phyloP scores from a whole-genome alignment of 2,797 vertebrate genomes.

The Halcyon chelicuti region DNA sequence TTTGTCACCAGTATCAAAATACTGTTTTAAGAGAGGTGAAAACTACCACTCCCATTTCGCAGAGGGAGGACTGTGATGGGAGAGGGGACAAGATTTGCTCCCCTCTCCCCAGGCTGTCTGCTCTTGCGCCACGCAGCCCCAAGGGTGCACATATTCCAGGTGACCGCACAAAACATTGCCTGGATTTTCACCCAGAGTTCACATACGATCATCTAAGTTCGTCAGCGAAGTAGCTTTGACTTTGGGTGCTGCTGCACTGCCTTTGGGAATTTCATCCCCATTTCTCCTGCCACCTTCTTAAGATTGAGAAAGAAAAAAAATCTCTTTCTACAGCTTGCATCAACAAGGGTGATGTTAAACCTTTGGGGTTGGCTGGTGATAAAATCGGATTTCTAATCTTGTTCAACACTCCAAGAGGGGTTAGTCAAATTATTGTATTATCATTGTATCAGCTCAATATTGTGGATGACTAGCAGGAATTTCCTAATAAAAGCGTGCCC shows the following conservation, averaged over 20 bases:
- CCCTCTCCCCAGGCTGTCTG: accelerated
- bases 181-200: not conserved
- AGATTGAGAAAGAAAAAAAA: not conserved
- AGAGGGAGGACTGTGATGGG: not conserved
- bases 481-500: not conserved
- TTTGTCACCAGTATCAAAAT: not conserved
- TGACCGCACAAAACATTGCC: accelerated
- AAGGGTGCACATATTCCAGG: not conserved
- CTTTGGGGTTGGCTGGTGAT: not conserved
- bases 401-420: not conserved
- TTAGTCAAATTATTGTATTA: not conserved
- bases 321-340: not conserved
- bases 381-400: accelerated
- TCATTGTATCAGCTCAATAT: not conserved
- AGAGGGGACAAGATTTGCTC: not conserved
- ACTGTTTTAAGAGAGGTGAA: not conserved
- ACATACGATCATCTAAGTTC: accelerated
- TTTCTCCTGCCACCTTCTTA: not conserved
- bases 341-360: not conserved
- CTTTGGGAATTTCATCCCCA: not conserved
- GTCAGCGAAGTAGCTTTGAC: not conserved
- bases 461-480: not conserved
- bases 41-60: not conserved
- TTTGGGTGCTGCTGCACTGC: not conserved
- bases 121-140: not conserved